These are phyloP conservation scores for Seira ritae DNA, from an alignment of 2,888 invertebrate genomes.

Conservation along the genomic window DNA sequence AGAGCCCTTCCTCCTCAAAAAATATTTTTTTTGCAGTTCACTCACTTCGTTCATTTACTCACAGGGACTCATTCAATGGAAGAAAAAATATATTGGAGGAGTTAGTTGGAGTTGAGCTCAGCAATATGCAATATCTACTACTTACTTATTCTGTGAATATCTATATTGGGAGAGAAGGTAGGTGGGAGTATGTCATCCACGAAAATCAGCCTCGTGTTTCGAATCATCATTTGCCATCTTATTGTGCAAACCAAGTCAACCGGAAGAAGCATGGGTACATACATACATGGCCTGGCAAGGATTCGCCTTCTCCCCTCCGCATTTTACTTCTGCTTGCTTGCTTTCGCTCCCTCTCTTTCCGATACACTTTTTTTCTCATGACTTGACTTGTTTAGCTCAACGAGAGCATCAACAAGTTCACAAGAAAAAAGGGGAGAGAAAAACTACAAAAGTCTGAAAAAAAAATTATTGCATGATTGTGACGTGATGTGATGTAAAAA, in stretches of 20 bases:
- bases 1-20: no score
- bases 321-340: constrained; percentile 41
- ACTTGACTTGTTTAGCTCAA: constrained; percentile 20
- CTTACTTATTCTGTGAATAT: constrained; percentile 22
- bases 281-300: no score
- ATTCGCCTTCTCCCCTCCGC: constrained; percentile 36
- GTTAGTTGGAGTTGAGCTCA: background rate
- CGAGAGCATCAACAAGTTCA: constrained; percentile 3
- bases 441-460: constrained; percentile 7
- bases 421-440: background rate
- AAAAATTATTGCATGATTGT: no score
- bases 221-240: constrained; percentile 73
- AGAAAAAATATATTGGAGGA: background rate
- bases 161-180: constrained; percentile 27
- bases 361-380: constrained; percentile 21
- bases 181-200: constrained; percentile 44
- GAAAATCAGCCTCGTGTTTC: constrained; percentile 71
- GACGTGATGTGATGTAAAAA: no score
- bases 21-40: no score
- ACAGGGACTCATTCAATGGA: background rate
- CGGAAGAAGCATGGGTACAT: constrained; percentile 61
- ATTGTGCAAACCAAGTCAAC: constrained; percentile 68
- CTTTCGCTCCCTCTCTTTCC: no score
- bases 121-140: background rate
- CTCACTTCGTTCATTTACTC: no score